phyloP scores from a whole-genome alignment of 2,113 vertebrate genomes.

The Cephalopterus ornatus region DNA sequence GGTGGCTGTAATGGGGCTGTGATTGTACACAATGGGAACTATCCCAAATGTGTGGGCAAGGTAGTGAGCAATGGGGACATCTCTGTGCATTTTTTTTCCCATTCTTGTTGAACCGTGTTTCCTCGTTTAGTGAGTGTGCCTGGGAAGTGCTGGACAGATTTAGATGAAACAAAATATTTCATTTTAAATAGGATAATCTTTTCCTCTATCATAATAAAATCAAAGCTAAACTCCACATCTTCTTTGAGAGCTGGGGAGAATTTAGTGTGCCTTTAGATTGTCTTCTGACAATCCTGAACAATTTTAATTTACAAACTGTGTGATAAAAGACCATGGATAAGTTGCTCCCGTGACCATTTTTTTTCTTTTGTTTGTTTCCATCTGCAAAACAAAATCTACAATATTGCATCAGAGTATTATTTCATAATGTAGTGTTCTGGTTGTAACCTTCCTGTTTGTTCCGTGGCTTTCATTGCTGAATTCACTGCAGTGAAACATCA shows the following conservation, averaged over 20 bases:
- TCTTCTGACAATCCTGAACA: neutral
- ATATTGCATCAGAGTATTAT: neutral
- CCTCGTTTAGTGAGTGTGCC: neutral
- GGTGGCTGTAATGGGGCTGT: rapidly evolving
- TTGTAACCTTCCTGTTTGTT: neutral
- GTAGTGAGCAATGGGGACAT: neutral
- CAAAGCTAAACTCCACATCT: neutral
- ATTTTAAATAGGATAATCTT: neutral
- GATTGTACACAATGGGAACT: neutral
- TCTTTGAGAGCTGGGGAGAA: neutral
- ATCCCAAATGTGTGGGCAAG: neutral
- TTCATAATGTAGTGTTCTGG: neutral
- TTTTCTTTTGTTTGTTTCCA: neutral
- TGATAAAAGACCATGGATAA: neutral
- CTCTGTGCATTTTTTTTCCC: neutral
- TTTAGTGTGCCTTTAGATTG: neutral
- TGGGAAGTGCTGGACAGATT: neutral
- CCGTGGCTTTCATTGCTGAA: neutral
- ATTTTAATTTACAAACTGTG: neutral
- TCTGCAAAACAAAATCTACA: neutral
- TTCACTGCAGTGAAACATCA: neutral
- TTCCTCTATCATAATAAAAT: neutral
- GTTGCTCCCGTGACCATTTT: neutral
- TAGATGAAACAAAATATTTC: neutral
- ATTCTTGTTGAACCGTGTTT: neutral